Base-by-base conservation (phyloP, 2,888 invertebrate species). In the Craniophora ligustri region DNA sequence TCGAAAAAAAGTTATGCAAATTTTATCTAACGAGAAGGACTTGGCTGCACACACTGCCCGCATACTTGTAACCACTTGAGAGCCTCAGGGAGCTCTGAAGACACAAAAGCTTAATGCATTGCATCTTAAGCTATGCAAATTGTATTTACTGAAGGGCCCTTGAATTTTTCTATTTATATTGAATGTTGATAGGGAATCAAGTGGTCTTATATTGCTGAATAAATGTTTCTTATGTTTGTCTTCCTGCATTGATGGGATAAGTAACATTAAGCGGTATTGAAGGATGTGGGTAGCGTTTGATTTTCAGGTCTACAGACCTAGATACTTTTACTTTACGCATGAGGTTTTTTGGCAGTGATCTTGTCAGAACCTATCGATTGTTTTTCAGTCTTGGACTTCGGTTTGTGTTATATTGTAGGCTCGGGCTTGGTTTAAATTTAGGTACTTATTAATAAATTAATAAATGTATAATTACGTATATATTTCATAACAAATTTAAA, bases 11-110 rank as follows among this genome's bases (percentile, higher is more conserved):
- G n/a, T 54, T 68, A 84, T 83, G 86, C 83, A 84, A 86, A 86
- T 76, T 63, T 50, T 72, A 72, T 75, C 70, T 63, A 75, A 76
- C 73, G 65, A 81, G 78, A 72, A 70, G 62, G 57, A 55, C 67
- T 77, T 70, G 67, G 58, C 40, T 67, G n/a, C 60, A 84, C 76
- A 86, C 80, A 86, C 78, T 79, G 75, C 90, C 90, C 90, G 90
- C 84, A 90, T 89, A 78, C 86, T 89, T 49, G 28, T 23, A 44
- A 23, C 57, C 68, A 64, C 75, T 76, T 34, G 40, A 63, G 23
- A 18, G 15, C 55, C 62, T 49, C n/a, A 56, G 57, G 53, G 60
- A 61, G n/a, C 56, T 44, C 11, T 16, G 55, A 65, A 73, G 54
- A 53, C 54, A 71, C 55, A 58, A 62, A 70, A 67, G 56, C 60